Conservation (phyloP, 2,797 vertebrate genomes). For the Gymnodraco acuticeps region DNA sequence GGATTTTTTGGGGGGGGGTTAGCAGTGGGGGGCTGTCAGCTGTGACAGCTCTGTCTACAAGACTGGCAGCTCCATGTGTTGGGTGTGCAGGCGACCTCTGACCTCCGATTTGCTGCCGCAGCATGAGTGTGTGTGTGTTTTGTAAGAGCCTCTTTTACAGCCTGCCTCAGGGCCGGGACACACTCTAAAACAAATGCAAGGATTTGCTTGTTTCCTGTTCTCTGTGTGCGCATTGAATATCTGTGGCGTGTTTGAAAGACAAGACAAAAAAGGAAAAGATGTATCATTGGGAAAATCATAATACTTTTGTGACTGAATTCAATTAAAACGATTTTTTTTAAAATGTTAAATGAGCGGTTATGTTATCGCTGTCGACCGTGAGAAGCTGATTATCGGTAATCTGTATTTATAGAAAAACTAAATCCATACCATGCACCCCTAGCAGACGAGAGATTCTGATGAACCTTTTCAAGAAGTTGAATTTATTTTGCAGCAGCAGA, state of each 20-base stretch:
- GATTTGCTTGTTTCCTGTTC: background rate
- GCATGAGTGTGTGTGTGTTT: conserved; percentile 36
- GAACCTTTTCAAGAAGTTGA: too few relatives aligned
- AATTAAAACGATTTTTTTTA: too few relatives aligned
- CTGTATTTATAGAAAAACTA: too few relatives aligned
- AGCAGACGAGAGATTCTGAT: too few relatives aligned
- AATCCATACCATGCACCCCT: too few relatives aligned
- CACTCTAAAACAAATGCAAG: background rate
- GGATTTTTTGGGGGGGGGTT: background rate
- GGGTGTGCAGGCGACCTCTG: conserved; percentile 61
- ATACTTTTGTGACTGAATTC: too few relatives aligned
- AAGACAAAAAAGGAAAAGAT: background rate
- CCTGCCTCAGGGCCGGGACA: background rate
- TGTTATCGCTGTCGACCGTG: too few relatives aligned
- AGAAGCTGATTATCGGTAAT: too few relatives aligned
- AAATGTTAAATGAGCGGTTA: too few relatives aligned
- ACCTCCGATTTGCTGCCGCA: conserved; percentile 63
- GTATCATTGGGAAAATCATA: too few relatives aligned
- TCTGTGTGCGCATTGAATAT: too few relatives aligned
- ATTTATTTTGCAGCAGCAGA: too few relatives aligned
- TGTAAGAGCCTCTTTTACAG: conserved; percentile 22
- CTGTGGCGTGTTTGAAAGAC: background rate
- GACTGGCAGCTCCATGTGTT: conserved; percentile 75
- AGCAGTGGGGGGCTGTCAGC: conserved; percentile 37
- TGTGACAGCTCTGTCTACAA: conserved; percentile 52